Evolutionary conservation across 2,797 vertebrate species (phyloP).

Genomic region (Hydrocynus forskahlii): DNA sequence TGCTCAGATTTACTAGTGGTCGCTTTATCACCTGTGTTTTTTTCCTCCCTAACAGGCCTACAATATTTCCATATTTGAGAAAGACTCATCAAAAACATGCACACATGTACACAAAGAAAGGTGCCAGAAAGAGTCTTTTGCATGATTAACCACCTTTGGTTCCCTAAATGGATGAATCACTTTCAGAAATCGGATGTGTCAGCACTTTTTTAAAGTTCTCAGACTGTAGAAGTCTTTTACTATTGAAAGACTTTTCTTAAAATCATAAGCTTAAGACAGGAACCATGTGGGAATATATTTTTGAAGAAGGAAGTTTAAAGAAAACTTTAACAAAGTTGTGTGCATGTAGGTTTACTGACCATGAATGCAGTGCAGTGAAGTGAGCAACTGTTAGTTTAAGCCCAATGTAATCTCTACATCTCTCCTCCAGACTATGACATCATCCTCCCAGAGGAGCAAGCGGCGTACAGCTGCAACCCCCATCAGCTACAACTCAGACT

Average conservation of each 20-base stretch:
- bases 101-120: not conserved
- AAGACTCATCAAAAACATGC: not conserved
- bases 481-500: conserved; percentile 49
- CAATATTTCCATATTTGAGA: conserved; percentile 1
- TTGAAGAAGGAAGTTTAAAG: not conserved
- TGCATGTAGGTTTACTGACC: conserved; percentile 9
- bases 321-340: not conserved
- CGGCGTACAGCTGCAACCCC: conserved; percentile 54
- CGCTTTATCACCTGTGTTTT: conserved; percentile 18
- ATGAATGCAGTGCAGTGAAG: conserved; percentile 41
- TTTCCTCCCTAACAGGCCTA: not conserved
- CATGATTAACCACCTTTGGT: not conserved
- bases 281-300: not conserved
- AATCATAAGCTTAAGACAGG: not conserved
- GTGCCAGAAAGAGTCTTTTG: not conserved
- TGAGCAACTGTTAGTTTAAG: conserved; percentile 56
- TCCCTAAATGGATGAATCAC: not conserved
- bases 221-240: not conserved
- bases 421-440: conserved; percentile 72
- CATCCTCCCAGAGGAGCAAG: conserved; percentile 65
- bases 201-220: not conserved
- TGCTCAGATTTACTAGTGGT: conserved; percentile 37
- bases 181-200: not conserved
- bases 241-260: not conserved
- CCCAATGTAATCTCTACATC: conserved; percentile 68